Evolutionary conservation across 1,140 invertebrate genomes (phyloP).

Genomic region (Brachionus rubens): DNA sequence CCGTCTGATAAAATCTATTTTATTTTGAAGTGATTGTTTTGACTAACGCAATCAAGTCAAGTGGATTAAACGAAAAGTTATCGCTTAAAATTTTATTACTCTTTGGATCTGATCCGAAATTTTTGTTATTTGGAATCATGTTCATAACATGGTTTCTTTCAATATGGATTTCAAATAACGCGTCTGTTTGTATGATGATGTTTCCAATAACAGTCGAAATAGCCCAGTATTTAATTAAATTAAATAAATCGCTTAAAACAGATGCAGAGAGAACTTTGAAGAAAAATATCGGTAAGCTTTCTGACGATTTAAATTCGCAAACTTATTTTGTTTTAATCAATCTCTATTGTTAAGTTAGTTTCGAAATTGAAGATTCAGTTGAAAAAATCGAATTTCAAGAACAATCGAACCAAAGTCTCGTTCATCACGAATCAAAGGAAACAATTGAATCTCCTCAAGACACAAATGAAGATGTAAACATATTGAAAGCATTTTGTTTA

Average conservation of each 20-base stretch:
- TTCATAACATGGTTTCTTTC: conserved; percentile 58
- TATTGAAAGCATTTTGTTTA: conserved; percentile 54
- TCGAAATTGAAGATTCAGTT: background rate
- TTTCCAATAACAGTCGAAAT: conserved; percentile 60
- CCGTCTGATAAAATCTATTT: too few species aligned
- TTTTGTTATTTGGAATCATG: conserved; percentile 59
- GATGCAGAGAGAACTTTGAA: background rate
- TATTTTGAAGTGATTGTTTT: background rate
- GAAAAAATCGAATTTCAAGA: conserved; percentile 4
- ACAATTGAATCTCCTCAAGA: background rate
- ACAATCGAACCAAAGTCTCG: background rate
- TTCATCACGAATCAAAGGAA: background rate
- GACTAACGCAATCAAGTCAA: background rate
- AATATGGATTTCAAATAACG: conserved; percentile 62
- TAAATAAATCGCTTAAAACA: background rate
- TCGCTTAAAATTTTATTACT: conserved; percentile 26
- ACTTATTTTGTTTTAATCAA: background rate
- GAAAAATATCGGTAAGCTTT: background rate
- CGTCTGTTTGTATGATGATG: conserved; percentile 60
- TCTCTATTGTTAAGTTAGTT: background rate
- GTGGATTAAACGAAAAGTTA: background rate
- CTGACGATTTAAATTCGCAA: too few species aligned
- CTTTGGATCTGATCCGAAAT: conserved; percentile 21
- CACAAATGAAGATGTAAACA: background rate
- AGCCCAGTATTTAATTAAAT: conserved; percentile 49